Evolutionary conservation across 2,888 invertebrate species (phyloP).

Genomic region (Meteorus cinctellus): DNA sequence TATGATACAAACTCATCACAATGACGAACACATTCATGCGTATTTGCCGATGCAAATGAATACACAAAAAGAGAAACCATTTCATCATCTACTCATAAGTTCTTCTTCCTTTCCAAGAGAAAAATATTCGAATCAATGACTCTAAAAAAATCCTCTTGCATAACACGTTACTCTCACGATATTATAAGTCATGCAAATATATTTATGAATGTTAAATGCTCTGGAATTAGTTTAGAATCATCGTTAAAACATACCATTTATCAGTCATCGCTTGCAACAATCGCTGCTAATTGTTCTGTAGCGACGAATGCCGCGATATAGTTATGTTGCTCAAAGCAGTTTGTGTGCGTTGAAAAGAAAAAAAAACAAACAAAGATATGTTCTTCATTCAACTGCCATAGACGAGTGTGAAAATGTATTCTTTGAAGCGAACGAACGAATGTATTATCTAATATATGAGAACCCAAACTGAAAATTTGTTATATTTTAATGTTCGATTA

Average conservation of each 20-base stretch:
- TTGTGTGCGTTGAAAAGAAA: conserved; percentile 27
- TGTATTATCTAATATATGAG: neutral
- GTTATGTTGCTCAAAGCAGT: conserved; percentile 57
- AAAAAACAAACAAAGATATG: conserved; percentile 40
- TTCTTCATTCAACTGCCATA: conserved; percentile 58
- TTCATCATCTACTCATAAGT: neutral
- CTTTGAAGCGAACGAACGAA: neutral
- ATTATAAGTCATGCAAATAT: neutral
- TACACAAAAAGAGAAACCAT: neutral
- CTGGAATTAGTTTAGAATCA: neutral
- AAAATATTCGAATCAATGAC: neutral
- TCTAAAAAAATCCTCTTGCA: neutral
- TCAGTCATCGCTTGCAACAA: conserved; percentile 37
- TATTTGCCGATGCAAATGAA: neutral
- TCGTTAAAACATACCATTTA: neutral
- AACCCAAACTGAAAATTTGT: neutral
- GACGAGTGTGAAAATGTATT: conserved; percentile 47
- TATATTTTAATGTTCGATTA: conserved; percentile 21
- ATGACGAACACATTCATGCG: neutral
- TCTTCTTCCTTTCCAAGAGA: neutral
- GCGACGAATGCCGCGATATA: conserved; percentile 40
- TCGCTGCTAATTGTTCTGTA: conserved; percentile 37
- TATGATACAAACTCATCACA: conserved; percentile 25
- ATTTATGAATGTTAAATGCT: neutral
- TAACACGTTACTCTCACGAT: neutral